Percentiles rank a stretch among this genome's conserved stretches.
These are phyloP conservation scores for Sturnus vulgaris DNA, from an alignment of 2,113 vertebrate species.

Conservation along the genomic window DNA sequence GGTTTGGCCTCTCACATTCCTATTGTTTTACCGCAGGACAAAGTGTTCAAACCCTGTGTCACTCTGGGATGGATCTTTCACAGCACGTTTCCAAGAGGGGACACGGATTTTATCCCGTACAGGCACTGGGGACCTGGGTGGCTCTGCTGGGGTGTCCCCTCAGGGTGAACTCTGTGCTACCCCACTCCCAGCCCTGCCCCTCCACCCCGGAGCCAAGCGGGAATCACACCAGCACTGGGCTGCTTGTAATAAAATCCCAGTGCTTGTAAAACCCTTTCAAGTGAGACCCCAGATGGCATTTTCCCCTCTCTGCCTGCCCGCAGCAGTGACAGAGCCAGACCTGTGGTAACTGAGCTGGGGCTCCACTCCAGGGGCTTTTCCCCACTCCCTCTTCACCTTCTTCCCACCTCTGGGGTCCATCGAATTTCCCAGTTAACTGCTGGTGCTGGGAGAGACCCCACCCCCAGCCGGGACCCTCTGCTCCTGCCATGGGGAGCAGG, in stretches of 20 bases:
- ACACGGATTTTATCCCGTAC: background rate
- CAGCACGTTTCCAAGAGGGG: background rate
- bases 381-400: background rate
- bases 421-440: accelerated
- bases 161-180: background rate
- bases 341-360: background rate
- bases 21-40: background rate
- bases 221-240: background rate
- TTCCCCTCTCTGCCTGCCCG: accelerated
- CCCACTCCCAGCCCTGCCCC: background rate
- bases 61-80: background rate
- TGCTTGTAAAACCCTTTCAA: conserved; percentile 34
- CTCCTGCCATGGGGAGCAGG: background rate
- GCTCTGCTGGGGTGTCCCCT: background rate
- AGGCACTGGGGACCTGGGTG: accelerated
- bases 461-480: accelerated
- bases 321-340: background rate
- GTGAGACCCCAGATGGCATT: conserved; percentile 21
- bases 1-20: background rate
- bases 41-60: background rate
- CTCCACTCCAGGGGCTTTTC: background rate
- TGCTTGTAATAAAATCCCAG: conserved; percentile 1
- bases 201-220: background rate
- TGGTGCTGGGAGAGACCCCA: background rate
- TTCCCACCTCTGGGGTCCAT: accelerated